Evolutionary conservation across 2,888 invertebrate species (phyloP), one percentile per base, ranked within the genome.

Genomic region (Drosophila leonis): DNA sequence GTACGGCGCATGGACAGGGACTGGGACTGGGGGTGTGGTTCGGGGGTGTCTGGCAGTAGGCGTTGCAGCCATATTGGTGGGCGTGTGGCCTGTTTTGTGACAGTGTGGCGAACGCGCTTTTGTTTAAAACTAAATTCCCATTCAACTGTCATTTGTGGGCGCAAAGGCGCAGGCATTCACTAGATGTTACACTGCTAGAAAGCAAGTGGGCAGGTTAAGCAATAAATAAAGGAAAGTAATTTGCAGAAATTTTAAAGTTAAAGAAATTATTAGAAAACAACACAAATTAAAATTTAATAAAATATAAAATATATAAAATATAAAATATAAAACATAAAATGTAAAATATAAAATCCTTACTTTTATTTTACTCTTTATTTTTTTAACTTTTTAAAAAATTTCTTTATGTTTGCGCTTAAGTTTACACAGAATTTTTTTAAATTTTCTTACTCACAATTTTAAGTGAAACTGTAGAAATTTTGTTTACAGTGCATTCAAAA

Each of bases 131-230:
- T 74, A 82, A 88, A 85, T 80, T 85, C 72, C 44, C 72, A 85
- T 88, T 86, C 82, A 88, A 85, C 82, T 86, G 89, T 83, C 85
- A 88, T 86, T 85, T 81, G 87, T 49, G 86, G 80, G 61, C 80
- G 61, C 63, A 68, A 64, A 71, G 76, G 64, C 76, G 55, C 62
- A 71, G 80, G 65, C 72, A 68, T 76, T 80, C 70, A 74, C 77
- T 76, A 80, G 55, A 35, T 18, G 7, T 13, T 35, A 9, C 39
- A 66, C 66, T 55, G 20, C 7, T 7, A 24, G 20, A n/a, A 56
- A 63, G 12, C 4, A 15, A 4, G 13, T 12, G 29, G n/a, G 1
- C 10, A 27, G 1, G 9, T 13, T 6, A n/a, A 0, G 6, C 0
- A 1, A 37, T 31, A 6, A 12, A 31, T 4, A 24, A 15, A 18